These are phyloP conservation scores for Tupaia chinensis DNA, from an alignment of 2,113 vertebrate species.

Conservation along the genomic window DNA sequence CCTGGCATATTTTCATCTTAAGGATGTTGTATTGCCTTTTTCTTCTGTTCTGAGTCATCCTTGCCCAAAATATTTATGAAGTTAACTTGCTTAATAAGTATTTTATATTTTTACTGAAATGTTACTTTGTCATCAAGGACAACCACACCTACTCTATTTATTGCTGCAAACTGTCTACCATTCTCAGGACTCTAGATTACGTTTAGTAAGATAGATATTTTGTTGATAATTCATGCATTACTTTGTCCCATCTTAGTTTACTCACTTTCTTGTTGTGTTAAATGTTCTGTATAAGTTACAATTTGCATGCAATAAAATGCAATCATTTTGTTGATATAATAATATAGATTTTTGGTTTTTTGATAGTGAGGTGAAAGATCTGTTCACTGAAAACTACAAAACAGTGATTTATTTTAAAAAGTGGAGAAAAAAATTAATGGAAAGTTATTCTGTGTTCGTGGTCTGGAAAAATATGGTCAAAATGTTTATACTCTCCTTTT, in stretches of 20 bases:
- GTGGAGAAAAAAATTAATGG: too few species aligned
- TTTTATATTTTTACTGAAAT: background rate
- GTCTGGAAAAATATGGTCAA: too few species aligned
- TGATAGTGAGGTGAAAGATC: too few species aligned
- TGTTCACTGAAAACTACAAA: too few species aligned
- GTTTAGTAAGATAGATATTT: background rate
- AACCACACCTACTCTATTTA: background rate
- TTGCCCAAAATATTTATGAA: background rate
- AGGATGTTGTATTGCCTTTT: background rate
- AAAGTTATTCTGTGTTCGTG: too few species aligned
- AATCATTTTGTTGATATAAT: background rate
- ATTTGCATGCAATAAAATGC: background rate
- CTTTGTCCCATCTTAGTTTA: background rate
- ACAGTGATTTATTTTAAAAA: too few species aligned
- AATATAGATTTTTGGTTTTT: background rate
- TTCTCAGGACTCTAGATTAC: background rate
- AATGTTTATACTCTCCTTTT: too few species aligned
- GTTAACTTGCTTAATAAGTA: background rate
- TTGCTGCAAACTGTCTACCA: background rate
- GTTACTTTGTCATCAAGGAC: background rate
- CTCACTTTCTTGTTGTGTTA: background rate
- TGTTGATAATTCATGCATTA: background rate
- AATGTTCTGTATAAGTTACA: background rate
- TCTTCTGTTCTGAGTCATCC: background rate
- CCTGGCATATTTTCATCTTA: background rate